Evolutionary conservation across 2,797 vertebrate genomes (phyloP), one percentile per base, ranked within the genome.

Genomic region (Erpetoichthys calabaricus): DNA sequence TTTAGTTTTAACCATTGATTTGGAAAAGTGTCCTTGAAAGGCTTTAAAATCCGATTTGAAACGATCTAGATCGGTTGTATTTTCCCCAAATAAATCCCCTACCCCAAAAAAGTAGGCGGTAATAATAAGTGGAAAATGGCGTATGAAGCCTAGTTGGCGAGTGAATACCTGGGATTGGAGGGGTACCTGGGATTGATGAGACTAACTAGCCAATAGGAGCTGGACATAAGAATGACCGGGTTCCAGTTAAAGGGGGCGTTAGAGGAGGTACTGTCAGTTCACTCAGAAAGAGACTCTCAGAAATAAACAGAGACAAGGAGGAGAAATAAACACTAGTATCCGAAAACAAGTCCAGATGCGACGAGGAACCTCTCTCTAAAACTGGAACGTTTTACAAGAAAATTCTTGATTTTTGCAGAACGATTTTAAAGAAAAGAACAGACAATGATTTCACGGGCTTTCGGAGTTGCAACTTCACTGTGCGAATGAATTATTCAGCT

Each of bases 191-290:
- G 90, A 88, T 89, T 91, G 88, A 89, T 79, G 78, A 86, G 78
- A 70, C 67, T 52, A 64, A 4, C 56, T 69, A 82, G 72, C 93
- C 92, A 97, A 94, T 94, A 70, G 83, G 79, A 68, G 59, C 49
- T 72, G 77, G 72, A 64, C 76, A 71, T 81, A 71, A 55, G 79
- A 79, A 71, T 71, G 82, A 75, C 80, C 83, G 79, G 73, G 87
- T 80, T 83, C 75, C 85, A 79, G 90, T 88, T 82, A 86, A 87
- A 92, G 90, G 88, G 66, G 91, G 89, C 78, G 88, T 81, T 70
- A 85, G 81, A 83, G 78, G 81, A 82, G 70, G 77, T 72, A 84
- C 83, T 78, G 85, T 74, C 73, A 85, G 88, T 85, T 76, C 69
- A 83, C 83, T 80, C 82, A 84, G 74, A 77, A 85, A 81, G 80